Evolutionary conservation across 2,113 vertebrate genomes (phyloP), one percentile per base, ranked within the genome.

Genomic region (Ovis canadensis): DNA sequence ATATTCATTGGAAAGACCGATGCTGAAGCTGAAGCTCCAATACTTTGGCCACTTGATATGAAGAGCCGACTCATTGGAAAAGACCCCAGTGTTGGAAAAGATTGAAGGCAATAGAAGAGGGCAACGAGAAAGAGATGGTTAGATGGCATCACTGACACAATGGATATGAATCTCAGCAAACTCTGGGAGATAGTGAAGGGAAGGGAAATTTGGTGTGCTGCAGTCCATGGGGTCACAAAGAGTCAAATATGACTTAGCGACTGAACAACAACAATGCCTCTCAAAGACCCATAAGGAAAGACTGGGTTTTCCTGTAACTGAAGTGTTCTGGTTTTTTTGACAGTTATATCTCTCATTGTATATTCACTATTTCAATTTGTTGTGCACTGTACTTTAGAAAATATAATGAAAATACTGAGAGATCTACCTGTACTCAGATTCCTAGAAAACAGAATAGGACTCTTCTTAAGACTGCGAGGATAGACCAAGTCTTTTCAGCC

Each of bases 221-320:
- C 36, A 25, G 36, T 25, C 67, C 67, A 40, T 25, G 67, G 67
- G 19, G 21, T 74, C 36, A 74, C n/a, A 40, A 21, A 25, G 71
- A 43, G 36, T 77, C 36, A 25, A 17, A 25, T 11, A 7, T 4
- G 36, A 77, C 36, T 77, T 3, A 43, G 36, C 0, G 0, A 27
- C 12, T 77, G 36, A 77, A 27, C 71, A 67, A 25, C 71, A 71
- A 23, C n/a, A 77, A 27, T 6, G 5, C n/a, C 59, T 87, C 88
- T 29, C 29, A n/a, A 62, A 82, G 17, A 16, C 45, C 43, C 36
- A 2, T 14, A 64, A 48, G 31, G 29, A 45, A 7, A 87, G 36
- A 21, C 0, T 23, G 9, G 19, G 6, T 7, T 43, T 14, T 67
- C 15, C 7, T 19, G 7, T 55, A 82, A 33, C 21, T 67, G 7